Percentiles rank a stretch among this genome's conserved stretches.
These are phyloP conservation scores for Bombylius major DNA, from an alignment of 2,888 invertebrate species.

Conservation along the genomic window DNA sequence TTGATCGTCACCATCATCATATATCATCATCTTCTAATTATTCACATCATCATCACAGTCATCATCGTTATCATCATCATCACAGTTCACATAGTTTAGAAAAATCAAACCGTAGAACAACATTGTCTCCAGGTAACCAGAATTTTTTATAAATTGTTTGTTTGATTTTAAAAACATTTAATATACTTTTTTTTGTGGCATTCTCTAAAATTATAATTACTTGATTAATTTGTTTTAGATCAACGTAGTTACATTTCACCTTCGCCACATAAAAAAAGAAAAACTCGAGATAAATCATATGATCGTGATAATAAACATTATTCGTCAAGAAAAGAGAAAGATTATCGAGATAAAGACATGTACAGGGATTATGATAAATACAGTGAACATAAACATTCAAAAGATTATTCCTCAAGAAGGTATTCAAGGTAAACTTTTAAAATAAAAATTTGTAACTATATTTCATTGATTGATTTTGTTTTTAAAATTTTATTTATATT, in stretches of 20 bases:
- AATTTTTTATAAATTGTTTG: neutral
- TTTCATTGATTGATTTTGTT: neutral
- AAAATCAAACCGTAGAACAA: slow-evolving; percentile 6
- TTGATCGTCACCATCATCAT: slow-evolving; percentile 16
- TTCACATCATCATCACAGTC: slow-evolving; percentile 20
- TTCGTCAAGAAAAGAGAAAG: slow-evolving; percentile 8
- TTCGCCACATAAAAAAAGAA: slow-evolving; percentile 31
- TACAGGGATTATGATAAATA: slow-evolving; percentile 27
- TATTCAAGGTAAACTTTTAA: neutral
- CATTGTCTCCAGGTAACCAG: slow-evolving; percentile 27
- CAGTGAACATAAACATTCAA: slow-evolving; percentile 26
- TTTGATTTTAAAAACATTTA: no score
- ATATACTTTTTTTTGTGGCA: no score
- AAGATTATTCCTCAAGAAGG: slow-evolving; percentile 27
- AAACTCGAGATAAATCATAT: slow-evolving; percentile 19
- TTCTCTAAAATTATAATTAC: no score
- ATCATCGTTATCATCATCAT: slow-evolving; percentile 26
- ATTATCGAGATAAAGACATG: slow-evolving; percentile 9
- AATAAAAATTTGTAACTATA: no score
- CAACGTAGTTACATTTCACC: slow-evolving; percentile 18
- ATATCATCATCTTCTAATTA: slow-evolving; percentile 13
- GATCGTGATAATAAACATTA: slow-evolving; percentile 13
- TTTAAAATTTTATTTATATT: neutral
- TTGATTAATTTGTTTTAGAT: neutral
- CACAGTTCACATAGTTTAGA: slow-evolving; percentile 17